Base-by-base conservation (phyloP, 2,113 vertebrate species). In the Apus apus region DNA sequence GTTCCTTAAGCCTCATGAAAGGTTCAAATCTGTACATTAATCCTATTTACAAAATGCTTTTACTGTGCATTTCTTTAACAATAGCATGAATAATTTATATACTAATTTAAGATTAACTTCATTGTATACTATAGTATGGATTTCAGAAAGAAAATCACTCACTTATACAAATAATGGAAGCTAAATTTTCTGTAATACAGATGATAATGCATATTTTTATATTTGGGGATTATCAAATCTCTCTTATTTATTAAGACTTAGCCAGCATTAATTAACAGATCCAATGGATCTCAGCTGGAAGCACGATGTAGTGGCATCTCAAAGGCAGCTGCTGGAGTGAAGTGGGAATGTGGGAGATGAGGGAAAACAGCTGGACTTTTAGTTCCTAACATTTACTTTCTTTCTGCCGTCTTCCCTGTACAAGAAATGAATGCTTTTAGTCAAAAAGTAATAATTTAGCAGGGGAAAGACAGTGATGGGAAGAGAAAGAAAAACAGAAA, bases 181-280 rank as follows among this genome's bases (percentile, higher is more conserved):
- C 17, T 53, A 61, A 27, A 65, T 77, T 91, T 85, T 91, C n/a
- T 60, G 32, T 73, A 80, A 51, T 4, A 16, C 23, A 76, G 46
- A 38, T 79, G 51, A 66, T 56, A 89, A 82, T 46, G 8, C 15
- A 11, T 51, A 32, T 75, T 56, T 29, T 68, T 87, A 19, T 70
- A 19, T 36, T 76, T 13, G 6, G 27, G 25, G 62, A 77, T 93
- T 85, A 88, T 77, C 46, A 87, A 78, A 66, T 66, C 50, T 58
- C 56, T 62, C 17, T 30, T 82, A 66, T 58, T 32, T 58, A 25
- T 88, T 88, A 80, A 90, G 50, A 46, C 2, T 46, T 57, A 88
- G 45, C 13, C n/a, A 75, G 19, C 51, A 34, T 83, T 88, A 92
- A 92, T 94, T 83, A 95, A 54, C n/a, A 79, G 34, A 82, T 72